A percentile compares a stretch with the other conserved stretches of the same genome.
phyloP scores from a whole-genome alignment of 1,140 invertebrate species.

The Drosophila burlai region DNA sequence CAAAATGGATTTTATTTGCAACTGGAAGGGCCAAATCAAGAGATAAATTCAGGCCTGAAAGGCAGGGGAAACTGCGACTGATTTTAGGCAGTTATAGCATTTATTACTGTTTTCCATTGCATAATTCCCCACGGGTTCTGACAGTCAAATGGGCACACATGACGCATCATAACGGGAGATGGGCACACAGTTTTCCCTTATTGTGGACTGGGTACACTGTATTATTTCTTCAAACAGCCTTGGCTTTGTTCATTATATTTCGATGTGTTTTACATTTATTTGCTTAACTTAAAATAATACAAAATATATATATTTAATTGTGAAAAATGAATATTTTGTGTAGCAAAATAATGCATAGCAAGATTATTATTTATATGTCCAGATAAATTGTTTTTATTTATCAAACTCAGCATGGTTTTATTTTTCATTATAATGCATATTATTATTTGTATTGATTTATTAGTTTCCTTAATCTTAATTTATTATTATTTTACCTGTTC shows the following conservation, averaged over 20 bases:
- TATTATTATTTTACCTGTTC: background rate
- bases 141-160: background rate
- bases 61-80: background rate
- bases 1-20: conserved; percentile 35
- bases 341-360: too few species aligned
- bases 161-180: too few species aligned
- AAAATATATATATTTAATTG: background rate
- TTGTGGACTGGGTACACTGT: too few species aligned
- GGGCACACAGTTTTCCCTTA: too few species aligned
- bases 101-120: conserved; percentile 26
- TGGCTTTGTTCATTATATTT: too few species aligned
- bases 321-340: too few species aligned
- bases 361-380: too few species aligned
- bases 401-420: too few species aligned
- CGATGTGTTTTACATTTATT: too few species aligned
- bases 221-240: too few species aligned
- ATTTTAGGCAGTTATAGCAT: conserved; percentile 13
- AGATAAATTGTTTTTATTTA: too few species aligned
- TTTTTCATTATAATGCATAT: background rate
- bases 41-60: conserved; percentile 26
- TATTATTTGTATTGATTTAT: background rate
- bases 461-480: too few species aligned
- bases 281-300: background rate
- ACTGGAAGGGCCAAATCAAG: conserved; percentile 30
- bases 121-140: conserved; percentile 16